These are phyloP conservation scores for Anoplius nigerrimus DNA, from an alignment of 2,888 invertebrate genomes.

Conservation along the genomic window DNA sequence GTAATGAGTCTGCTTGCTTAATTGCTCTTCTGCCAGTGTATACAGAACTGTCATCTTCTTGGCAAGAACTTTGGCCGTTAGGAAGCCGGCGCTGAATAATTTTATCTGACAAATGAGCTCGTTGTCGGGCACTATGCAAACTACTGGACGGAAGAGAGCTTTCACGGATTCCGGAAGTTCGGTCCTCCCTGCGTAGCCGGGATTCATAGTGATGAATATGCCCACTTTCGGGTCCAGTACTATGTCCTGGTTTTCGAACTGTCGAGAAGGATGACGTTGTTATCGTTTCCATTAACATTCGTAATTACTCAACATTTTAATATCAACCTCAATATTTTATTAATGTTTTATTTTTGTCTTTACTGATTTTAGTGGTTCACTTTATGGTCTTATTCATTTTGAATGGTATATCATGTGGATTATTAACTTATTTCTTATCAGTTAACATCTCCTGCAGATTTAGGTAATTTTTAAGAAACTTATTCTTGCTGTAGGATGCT, in stretches of 20 bases:
- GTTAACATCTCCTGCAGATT: too few species aligned
- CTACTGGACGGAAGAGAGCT: slow-evolving; percentile 92
- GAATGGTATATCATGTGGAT: too few species aligned
- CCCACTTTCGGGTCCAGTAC: slow-evolving; percentile 89
- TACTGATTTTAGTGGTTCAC: neutral
- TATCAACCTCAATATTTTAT: too few species aligned
- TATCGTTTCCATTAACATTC: too few species aligned
- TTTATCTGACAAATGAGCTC: slow-evolving; percentile 95
- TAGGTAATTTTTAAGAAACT: too few species aligned
- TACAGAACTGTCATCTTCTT: slow-evolving; percentile 97
- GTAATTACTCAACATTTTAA: too few species aligned
- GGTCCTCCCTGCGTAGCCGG: slow-evolving; percentile 93
- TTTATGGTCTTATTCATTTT: too few species aligned
- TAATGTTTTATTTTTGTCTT: neutral
- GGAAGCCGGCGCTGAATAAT: slow-evolving; percentile 93
- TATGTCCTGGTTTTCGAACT: slow-evolving; percentile 92
- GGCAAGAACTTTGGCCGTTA: slow-evolving; percentile 91
- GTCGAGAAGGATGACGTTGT: slow-evolving; percentile 21
- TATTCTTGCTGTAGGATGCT: too few species aligned
- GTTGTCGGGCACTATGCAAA: slow-evolving; percentile 93
- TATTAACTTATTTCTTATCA: too few species aligned
- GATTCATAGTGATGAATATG: slow-evolving; percentile 97
- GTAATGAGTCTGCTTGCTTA: slow-evolving; percentile 95
- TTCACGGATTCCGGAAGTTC: slow-evolving; percentile 95
- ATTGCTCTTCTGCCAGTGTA: slow-evolving; percentile 88